Evolutionary conservation across 2,888 invertebrate genomes (phyloP).

Genomic region (Harmothoe impar): DNA sequence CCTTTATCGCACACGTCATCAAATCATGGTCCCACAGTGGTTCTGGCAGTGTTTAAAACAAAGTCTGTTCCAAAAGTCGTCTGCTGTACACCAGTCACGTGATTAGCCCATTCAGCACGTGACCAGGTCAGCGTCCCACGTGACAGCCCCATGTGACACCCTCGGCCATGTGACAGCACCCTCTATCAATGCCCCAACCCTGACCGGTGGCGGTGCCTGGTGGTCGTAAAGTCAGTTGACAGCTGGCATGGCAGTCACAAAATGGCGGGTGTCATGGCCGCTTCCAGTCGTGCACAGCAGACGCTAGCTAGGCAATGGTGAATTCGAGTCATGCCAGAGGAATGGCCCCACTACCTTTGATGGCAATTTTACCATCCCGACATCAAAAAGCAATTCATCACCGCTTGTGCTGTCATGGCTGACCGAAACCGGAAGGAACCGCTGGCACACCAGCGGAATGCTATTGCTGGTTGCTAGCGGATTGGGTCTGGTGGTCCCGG

Average conservation of each 20-base stretch:
- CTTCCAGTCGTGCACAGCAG: background rate
- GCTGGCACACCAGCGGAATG: background rate
- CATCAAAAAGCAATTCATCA: conserved; percentile 3
- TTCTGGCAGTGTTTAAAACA: too few relatives aligned
- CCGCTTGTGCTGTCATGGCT: background rate
- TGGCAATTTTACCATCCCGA: background rate
- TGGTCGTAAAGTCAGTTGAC: background rate
- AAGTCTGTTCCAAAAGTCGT: background rate
- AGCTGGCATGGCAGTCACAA: background rate
- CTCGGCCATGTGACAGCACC: background rate
- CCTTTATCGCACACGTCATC: too few relatives aligned
- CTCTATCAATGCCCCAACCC: background rate
- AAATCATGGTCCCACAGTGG: too few relatives aligned
- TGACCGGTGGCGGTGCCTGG: background rate
- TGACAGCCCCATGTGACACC: background rate
- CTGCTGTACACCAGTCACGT: background rate
- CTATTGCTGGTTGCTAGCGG: background rate
- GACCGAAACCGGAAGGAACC: conserved; percentile 30
- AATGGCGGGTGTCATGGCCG: background rate
- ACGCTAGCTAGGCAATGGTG: background rate
- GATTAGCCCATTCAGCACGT: background rate
- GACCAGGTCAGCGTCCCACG: background rate
- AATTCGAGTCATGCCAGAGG: background rate
- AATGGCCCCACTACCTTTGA: background rate
- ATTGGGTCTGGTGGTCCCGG: background rate